A percentile compares a stretch with the other conserved stretches of the same genome.
Evolutionary conservation across 2,113 vertebrate species (phyloP).

Genomic region (Eclectus roratus): DNA sequence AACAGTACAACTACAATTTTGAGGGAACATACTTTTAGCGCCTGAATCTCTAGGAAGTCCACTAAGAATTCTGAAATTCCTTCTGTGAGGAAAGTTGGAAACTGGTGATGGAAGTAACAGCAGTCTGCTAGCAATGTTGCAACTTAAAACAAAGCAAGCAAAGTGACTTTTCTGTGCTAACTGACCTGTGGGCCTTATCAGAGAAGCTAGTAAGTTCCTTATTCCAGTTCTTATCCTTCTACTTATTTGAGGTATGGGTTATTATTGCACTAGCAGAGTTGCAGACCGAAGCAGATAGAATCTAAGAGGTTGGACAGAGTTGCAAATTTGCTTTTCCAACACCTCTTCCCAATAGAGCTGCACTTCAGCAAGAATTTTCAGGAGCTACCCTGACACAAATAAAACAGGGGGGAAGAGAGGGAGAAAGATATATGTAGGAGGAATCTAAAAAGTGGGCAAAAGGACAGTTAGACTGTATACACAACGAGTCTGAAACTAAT

Average conservation of each 20-base stretch:
- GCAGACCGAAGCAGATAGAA: neutral
- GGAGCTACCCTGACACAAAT: neutral
- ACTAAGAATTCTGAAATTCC: neutral
- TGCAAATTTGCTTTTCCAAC: neutral
- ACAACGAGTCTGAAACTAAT: neutral
- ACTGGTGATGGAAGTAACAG: neutral
- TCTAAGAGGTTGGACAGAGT: neutral
- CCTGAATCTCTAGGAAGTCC: neutral
- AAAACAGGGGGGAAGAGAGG: neutral
- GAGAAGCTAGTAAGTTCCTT: neutral
- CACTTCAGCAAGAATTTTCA: neutral
- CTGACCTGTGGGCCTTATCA: neutral
- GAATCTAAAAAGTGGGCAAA: neutral
- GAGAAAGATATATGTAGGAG: neutral
- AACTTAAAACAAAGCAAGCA: neutral
- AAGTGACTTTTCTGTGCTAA: neutral
- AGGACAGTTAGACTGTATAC: neutral
- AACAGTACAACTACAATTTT: neutral
- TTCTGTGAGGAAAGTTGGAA: neutral
- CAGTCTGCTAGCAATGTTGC: neutral
- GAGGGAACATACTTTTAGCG: neutral
- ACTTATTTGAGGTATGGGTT: neutral
- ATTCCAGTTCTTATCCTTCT: neutral
- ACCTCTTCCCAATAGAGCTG: neutral
- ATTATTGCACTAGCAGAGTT: neutral